These are phyloP conservation scores for Bujurquina vittata DNA, from an alignment of 2,113 vertebrate species.

Conservation along the genomic window DNA sequence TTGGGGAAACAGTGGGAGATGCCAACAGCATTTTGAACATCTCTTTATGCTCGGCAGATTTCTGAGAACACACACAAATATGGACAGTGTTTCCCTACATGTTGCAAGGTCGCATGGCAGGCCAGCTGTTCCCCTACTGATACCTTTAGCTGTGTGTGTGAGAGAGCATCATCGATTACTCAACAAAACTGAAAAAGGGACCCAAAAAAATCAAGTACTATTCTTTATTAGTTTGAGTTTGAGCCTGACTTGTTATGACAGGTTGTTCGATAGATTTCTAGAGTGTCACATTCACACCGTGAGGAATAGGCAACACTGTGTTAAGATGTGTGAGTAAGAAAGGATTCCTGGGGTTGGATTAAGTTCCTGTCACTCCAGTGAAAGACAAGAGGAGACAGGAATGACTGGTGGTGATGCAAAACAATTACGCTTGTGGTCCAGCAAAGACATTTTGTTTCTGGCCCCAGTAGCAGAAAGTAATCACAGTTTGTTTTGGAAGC, in stretches of 20 bases:
- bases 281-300: neutral
- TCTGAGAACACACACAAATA: constrained; percentile 2
- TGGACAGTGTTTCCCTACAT: constrained; percentile 40
- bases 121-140: constrained; percentile 30
- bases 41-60: constrained; percentile 52
- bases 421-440: neutral
- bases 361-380: constrained; percentile 12
- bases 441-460: constrained; percentile 4
- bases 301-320: neutral
- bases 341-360: neutral
- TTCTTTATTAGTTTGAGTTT: constrained; percentile 19
- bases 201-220: neutral
- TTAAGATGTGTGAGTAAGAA: neutral
- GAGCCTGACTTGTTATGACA: constrained; percentile 40
- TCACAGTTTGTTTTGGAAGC: constrained; percentile 39
- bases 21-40: constrained; percentile 60
- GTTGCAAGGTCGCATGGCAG: neutral
- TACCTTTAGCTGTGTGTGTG: neutral
- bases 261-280: constrained; percentile 24
- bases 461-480: constrained; percentile 7
- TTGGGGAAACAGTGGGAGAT: constrained; percentile 48
- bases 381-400: constrained; percentile 3
- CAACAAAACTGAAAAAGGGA: neutral
- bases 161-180: neutral
- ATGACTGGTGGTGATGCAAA: constrained; percentile 11